phyloP scores from a whole-genome alignment of 2,888 invertebrate genomes.

The Drosophila cognata region DNA sequence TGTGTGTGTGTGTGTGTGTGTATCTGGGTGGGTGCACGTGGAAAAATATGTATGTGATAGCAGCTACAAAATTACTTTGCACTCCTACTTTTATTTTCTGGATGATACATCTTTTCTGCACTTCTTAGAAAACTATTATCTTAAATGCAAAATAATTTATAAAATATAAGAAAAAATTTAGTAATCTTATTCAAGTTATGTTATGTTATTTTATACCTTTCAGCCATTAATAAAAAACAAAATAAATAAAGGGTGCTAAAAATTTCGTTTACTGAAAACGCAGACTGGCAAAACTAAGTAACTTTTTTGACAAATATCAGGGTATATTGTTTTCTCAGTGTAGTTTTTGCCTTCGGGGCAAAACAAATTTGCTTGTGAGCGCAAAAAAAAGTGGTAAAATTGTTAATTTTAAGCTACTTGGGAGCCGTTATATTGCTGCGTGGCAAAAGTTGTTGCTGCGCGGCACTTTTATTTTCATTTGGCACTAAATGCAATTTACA shows the following conservation, averaged over 20 bases:
- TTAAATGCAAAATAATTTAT: background rate
- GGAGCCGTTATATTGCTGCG: conserved; percentile 38
- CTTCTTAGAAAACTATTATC: background rate
- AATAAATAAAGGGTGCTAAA: background rate
- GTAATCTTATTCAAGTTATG: background rate
- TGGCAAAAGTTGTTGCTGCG: conserved; percentile 44
- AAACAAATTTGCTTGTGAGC: conserved; percentile 61
- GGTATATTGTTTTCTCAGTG: background rate
- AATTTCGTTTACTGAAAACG: background rate
- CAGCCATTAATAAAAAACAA: background rate
- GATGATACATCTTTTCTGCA: background rate
- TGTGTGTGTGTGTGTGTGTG: background rate
- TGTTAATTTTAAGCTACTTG: conserved; percentile 73
- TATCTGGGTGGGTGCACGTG: background rate
- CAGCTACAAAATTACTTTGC: background rate
- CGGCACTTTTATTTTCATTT: conserved; percentile 34
- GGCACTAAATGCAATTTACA: conserved; percentile 50
- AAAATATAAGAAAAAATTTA: background rate
- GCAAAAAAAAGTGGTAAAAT: conserved; percentile 72
- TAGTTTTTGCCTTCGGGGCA: background rate
- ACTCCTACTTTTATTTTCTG: background rate
- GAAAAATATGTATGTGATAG: background rate
- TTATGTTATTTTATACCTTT: background rate
- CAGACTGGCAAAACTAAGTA: background rate
- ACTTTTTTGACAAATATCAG: background rate